These are phyloP conservation scores for Drepanosiphum platanoidis DNA, from an alignment of 2,888 invertebrate genomes.

Conservation along the genomic window DNA sequence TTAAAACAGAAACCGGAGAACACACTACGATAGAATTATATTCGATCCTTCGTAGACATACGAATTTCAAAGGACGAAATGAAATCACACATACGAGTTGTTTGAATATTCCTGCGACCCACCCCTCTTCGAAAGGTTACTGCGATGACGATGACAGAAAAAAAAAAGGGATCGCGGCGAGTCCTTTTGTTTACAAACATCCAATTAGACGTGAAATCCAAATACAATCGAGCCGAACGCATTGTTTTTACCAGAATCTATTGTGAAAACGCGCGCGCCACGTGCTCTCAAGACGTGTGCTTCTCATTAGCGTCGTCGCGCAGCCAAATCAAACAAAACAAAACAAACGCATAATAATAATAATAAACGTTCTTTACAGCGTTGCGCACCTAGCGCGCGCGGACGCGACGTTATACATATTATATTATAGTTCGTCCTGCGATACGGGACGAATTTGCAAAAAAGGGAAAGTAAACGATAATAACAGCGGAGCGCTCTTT, in stretches of 20 bases:
- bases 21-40: no score
- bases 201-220: slow-evolving; percentile 49
- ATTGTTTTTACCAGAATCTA: slow-evolving; percentile 38
- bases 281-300: slow-evolving; percentile 54
- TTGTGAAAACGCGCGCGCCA: slow-evolving; percentile 39
- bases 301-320: slow-evolving; percentile 49
- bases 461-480: neutral
- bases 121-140: neutral
- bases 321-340: slow-evolving; percentile 24
- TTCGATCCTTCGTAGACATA: no score
- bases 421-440: neutral
- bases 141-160: neutral
- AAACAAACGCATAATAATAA: slow-evolving; percentile 18
- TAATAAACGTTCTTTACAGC: neutral
- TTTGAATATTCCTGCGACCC: neutral
- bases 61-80: no score
- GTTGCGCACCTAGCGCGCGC: neutral
- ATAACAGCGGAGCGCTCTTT: neutral
- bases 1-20: no score
- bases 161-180: neutral
- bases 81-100: neutral
- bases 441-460: neutral
- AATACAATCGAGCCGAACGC: neutral
- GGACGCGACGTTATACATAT: neutral
- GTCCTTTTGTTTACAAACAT: slow-evolving; percentile 53